Evolutionary conservation across 2,113 vertebrate species (phyloP).

Genomic region (Sphyrna mokarran): DNA sequence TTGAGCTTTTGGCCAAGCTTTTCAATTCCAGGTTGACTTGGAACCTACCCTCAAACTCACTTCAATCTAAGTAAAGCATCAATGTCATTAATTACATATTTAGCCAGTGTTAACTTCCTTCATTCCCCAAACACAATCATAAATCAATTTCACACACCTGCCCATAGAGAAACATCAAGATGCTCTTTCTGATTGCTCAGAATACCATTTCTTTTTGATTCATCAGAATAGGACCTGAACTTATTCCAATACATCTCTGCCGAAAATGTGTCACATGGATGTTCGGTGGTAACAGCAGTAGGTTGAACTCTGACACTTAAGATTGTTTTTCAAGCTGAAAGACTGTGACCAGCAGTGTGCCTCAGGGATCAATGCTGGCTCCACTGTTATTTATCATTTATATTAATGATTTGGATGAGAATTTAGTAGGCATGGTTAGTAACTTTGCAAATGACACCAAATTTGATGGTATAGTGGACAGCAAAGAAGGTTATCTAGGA

Average conservation of each 20-base stretch:
- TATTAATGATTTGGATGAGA: too few relatives aligned
- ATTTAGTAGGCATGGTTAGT: too few relatives aligned
- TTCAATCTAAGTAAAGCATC: neutral
- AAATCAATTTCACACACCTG: neutral
- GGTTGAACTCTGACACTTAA: neutral
- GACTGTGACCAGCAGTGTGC: too few relatives aligned
- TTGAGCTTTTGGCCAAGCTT: neutral
- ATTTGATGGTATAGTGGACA: too few relatives aligned
- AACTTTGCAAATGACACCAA: too few relatives aligned
- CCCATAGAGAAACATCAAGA: neutral
- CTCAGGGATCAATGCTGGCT: too few relatives aligned
- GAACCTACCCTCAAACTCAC: neutral
- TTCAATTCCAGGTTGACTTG: neutral
- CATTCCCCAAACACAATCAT: neutral
- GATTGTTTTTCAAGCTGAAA: too few relatives aligned
- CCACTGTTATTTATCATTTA: too few relatives aligned
- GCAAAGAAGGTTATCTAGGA: too few relatives aligned
- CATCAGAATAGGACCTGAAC: neutral
- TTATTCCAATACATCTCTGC: neutral
- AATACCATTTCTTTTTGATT: neutral
- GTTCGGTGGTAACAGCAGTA: neutral
- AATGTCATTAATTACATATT: neutral
- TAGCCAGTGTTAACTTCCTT: too few relatives aligned
- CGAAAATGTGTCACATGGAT: neutral
- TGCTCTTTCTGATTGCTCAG: neutral